Conservation (phyloP, 2,797 vertebrate species). For the Arctocebus calabarensis region DNA sequence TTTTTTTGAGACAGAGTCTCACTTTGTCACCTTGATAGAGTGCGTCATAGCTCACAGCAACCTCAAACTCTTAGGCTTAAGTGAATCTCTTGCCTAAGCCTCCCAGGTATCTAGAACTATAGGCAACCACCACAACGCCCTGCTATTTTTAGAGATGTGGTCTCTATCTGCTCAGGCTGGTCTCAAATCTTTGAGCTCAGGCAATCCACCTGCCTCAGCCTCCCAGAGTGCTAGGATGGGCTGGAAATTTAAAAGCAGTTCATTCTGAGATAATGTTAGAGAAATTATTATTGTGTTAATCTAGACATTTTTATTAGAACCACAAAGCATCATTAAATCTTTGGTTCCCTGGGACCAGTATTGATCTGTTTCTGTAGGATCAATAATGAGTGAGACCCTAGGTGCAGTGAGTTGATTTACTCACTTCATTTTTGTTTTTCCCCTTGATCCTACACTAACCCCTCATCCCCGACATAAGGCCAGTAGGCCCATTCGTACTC, state of each 20-base stretch:
- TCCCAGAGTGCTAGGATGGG: neutral
- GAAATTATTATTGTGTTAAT: neutral
- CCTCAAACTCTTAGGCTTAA: no score
- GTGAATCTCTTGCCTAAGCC: no score
- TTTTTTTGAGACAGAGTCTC: no score
- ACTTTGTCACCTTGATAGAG: no score
- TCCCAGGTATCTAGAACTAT: no score
- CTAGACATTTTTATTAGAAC: neutral
- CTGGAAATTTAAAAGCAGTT: slow-evolving; percentile 45
- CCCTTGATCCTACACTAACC: neutral
- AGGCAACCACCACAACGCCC: no score
- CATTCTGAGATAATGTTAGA: neutral
- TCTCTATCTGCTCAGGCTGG: no score
- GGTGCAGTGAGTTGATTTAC: neutral
- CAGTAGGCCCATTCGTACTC: neutral
- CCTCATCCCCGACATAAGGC: neutral
- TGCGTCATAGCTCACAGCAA: no score
- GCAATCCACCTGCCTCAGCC: no score
- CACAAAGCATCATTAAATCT: neutral
- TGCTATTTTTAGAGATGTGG: no score
- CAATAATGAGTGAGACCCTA: fast-evolving
- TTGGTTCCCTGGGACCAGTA: neutral
- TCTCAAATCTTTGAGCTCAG: no score
- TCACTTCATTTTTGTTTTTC: slow-evolving; percentile 46
- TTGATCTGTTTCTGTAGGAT: neutral